Evolutionary conservation across 2,113 vertebrate genomes (phyloP).

Genomic region (Poicephalus gulielmi): DNA sequence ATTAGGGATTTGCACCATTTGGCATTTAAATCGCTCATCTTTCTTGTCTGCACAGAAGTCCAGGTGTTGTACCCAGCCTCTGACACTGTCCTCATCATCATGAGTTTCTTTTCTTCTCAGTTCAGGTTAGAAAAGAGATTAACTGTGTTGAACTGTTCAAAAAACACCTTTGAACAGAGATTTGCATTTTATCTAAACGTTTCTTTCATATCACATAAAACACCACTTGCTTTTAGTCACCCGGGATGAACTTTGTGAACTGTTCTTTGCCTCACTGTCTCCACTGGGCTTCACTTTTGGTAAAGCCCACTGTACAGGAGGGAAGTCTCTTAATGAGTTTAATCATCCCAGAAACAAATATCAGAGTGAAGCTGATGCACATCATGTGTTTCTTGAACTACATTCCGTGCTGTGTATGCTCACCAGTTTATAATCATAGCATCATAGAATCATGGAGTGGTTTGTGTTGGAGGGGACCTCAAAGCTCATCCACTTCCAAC

Average conservation of each 20-base stretch:
- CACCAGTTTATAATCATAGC: background rate
- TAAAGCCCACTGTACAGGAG: accelerated
- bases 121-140: background rate
- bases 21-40: background rate
- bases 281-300: background rate
- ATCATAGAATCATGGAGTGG: background rate
- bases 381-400: accelerated
- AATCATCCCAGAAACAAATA: background rate
- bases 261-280: background rate
- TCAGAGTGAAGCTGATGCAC: background rate
- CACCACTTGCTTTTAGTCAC: background rate
- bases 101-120: background rate
- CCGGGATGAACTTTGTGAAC: accelerated
- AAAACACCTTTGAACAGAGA: background rate
- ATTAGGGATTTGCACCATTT: background rate
- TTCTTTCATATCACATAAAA: background rate
- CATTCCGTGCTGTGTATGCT: background rate
- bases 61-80: background rate
- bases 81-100: background rate
- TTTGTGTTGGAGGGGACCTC: background rate
- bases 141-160: background rate
- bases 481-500: background rate
- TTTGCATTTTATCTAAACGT: background rate
- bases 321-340: background rate
- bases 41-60: background rate